These are phyloP conservation scores for Serilophus lunatus DNA, from an alignment of 2,113 vertebrate genomes.

Conservation along the genomic window DNA sequence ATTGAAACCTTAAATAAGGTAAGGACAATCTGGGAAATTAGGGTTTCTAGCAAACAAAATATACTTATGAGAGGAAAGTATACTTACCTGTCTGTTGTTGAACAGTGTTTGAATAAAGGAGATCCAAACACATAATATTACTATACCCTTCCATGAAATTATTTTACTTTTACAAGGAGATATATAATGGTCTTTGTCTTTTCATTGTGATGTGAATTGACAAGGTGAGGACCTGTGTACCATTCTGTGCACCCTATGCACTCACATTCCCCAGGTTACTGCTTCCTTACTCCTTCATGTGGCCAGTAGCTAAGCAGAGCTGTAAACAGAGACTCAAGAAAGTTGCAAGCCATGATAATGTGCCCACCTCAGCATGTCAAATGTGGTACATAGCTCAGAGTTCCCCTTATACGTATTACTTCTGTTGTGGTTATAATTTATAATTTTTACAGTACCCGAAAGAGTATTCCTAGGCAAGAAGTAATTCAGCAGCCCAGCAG, in stretches of 20 bases:
- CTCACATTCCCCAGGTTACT: neutral
- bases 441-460: conserved; percentile 54
- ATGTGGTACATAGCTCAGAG: neutral
- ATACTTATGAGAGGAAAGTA: neutral
- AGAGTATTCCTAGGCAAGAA: conserved; percentile 12
- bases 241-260: neutral
- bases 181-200: neutral
- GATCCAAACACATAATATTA: neutral
- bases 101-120: neutral
- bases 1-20: neutral
- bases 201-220: neutral
- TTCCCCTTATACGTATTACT: neutral
- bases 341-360: conserved; percentile 11
- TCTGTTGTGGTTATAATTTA: conserved; percentile 33
- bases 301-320: neutral
- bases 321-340: neutral
- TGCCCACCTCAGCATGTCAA: conserved; percentile 22
- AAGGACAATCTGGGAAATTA: neutral
- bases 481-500: conserved; percentile 29
- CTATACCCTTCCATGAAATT: neutral
- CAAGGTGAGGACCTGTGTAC: neutral
- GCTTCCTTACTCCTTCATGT: neutral
- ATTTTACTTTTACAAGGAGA: neutral
- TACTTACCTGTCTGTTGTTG: neutral
- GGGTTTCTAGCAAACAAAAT: neutral